Base-by-base conservation (phyloP, 2,888 invertebrate species). In the Lobophora halterata region DNA sequence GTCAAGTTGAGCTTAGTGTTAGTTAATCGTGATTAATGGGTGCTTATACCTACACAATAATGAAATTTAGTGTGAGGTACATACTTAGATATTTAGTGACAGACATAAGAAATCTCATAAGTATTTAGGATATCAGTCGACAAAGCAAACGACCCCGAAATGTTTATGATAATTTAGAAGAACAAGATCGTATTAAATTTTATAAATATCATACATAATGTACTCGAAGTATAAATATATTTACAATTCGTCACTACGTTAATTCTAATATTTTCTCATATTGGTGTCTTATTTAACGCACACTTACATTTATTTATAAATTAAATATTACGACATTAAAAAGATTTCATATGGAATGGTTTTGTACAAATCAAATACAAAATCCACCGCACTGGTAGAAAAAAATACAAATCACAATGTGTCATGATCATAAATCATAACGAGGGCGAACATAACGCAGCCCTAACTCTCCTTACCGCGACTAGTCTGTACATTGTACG, bases 241-340 rank as follows among this genome's bases (percentile, higher is more conserved):
- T 82, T 87, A 87, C 87, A 87, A 30, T 78, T n/a, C n/a, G n/a
- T n/a, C n/a, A n/a, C n/a, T n/a, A n/a, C 67, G 65, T 79, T 80
- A 78, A 65, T 59, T 56, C 72, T 83, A 83, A 78, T 79, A 76
- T 79, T 66, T 59, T 70, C 68, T 67, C 73, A 85, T 82, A 83
- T 87, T 87, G 87, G 87, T 87, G 87, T 87, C 83, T 85, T 86
- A 86, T 80, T 77, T 73, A 79, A 83, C 70, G 81, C 83, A 80
- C 79, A 73, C 83, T 81, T 83, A 83, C 55, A 65, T 71, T 70
- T 60, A 65, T 71, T 70, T 73, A 79, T 75, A 80, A 80, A 81
- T 85, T 75, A 83, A 80, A 77, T 66, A 71, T 74, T 75, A 82
- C 29, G 71, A 79, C 65, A 71, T 77, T 76, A 79, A 77, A 36